These are phyloP conservation scores for Sesia apiformis DNA, from an alignment of 2,888 invertebrate species.

Conservation along the genomic window DNA sequence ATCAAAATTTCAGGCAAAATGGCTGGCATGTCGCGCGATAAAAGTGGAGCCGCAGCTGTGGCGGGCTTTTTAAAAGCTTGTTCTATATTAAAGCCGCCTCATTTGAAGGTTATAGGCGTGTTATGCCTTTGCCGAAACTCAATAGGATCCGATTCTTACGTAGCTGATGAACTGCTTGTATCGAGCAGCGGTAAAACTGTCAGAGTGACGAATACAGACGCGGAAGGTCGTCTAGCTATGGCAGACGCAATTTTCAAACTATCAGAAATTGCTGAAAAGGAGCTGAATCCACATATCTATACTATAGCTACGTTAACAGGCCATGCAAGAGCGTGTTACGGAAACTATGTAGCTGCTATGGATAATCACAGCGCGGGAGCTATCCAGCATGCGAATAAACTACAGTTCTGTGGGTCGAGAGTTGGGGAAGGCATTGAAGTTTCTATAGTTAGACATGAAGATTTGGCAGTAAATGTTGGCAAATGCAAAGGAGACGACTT, in stretches of 20 bases:
- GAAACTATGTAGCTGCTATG: slow-evolving; percentile 81
- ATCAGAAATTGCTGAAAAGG: slow-evolving; percentile 71
- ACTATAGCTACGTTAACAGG: slow-evolving; percentile 92
- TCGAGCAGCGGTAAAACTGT: slow-evolving; percentile 86
- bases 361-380: slow-evolving; percentile 81
- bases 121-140: slow-evolving; percentile 90
- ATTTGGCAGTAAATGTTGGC: slow-evolving; percentile 77
- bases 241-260: slow-evolving; percentile 80
- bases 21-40: slow-evolving; percentile 92
- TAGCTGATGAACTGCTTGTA: slow-evolving; percentile 88
- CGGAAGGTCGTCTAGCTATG: slow-evolving; percentile 93
- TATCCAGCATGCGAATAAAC: slow-evolving; percentile 69
- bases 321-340: slow-evolving; percentile 80
- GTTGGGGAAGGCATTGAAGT: slow-evolving; percentile 86
- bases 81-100: slow-evolving; percentile 80
- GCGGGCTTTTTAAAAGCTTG: slow-evolving; percentile 90
- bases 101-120: slow-evolving; percentile 84
- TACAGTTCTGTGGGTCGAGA: slow-evolving; percentile 80
- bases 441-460: slow-evolving; percentile 80
- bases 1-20: slow-evolving; percentile 81
- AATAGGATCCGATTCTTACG: slow-evolving; percentile 87
- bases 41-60: slow-evolving; percentile 92
- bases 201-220: slow-evolving; percentile 91
- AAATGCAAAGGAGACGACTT: slow-evolving; percentile 88
- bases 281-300: slow-evolving; percentile 87